A percentile compares a stretch with the other conserved stretches of the same genome.
Conservation (phyloP, 2,888 invertebrate species). For the Caenorhabditis angaria region DNA sequence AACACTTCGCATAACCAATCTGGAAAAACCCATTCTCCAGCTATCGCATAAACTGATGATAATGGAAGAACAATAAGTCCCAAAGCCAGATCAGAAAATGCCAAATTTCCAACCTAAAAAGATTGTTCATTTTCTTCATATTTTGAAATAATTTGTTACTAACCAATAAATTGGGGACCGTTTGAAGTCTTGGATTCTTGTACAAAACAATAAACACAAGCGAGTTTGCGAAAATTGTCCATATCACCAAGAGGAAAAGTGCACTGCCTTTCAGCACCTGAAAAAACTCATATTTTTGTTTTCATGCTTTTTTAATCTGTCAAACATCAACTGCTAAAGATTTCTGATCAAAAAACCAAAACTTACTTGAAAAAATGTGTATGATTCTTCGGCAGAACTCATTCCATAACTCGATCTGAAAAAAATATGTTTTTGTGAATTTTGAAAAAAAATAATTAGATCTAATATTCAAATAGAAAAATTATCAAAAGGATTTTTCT, state of each 20-base stretch:
- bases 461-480: background rate
- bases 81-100: constrained; percentile 74
- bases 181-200: constrained; percentile 72
- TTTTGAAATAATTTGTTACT: constrained; percentile 2
- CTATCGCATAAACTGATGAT: constrained; percentile 74
- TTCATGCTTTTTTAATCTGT: background rate
- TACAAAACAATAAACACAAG: constrained; percentile 72
- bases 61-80: constrained; percentile 74
- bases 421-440: too few relatives aligned
- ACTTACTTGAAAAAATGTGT: constrained; percentile 54
- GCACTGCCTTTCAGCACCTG: constrained; percentile 67
- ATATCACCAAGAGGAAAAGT: constrained; percentile 67
- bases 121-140: background rate
- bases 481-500: background rate
- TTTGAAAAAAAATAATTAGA: background rate
- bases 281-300: background rate
- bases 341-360: constrained; percentile 4
- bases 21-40: constrained; percentile 74
- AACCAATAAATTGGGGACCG: constrained; percentile 74
- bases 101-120: constrained; percentile 73
- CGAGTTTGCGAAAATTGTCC: constrained; percentile 71
- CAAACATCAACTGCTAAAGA: background rate
- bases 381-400: constrained; percentile 48
- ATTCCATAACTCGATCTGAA: constrained; percentile 58
- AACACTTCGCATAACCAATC: constrained; percentile 74